Evolutionary conservation across 2,113 vertebrate species (phyloP).

Genomic region (Lagopus leucura): DNA sequence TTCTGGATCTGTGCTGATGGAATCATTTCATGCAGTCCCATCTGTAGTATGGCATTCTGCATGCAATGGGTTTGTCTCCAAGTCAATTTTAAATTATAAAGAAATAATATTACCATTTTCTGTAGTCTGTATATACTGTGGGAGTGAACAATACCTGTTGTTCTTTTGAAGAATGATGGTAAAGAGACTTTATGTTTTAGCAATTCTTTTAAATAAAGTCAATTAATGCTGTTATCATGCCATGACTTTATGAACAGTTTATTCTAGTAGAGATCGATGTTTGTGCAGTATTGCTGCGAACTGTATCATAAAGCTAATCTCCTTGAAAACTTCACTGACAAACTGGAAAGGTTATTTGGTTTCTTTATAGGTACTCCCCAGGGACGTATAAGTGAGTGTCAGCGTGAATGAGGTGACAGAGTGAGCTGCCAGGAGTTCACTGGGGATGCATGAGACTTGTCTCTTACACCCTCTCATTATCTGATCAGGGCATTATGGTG

Average conservation of each 20-base stretch:
- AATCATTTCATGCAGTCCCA: background rate
- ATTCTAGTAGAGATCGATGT: background rate
- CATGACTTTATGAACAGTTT: background rate
- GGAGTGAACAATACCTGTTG: background rate
- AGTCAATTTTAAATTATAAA: background rate
- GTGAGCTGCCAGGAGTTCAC: background rate
- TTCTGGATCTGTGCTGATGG: background rate
- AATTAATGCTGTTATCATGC: background rate
- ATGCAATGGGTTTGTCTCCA: background rate
- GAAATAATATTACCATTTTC: background rate
- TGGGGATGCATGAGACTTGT: background rate
- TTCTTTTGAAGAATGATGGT: background rate
- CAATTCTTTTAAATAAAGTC: background rate
- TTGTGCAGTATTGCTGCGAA: background rate
- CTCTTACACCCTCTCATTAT: background rate
- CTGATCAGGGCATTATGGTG: background rate
- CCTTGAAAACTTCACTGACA: background rate
- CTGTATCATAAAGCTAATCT: background rate
- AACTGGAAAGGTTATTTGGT: background rate
- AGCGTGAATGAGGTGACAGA: background rate
- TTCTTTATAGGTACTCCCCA: background rate
- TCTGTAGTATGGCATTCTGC: background rate
- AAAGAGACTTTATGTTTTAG: background rate
- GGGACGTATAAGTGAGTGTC: background rate
- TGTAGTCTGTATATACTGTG: background rate